These are phyloP conservation scores for Tupaia chinensis DNA, from an alignment of 2,113 vertebrate genomes.

Conservation along the genomic window DNA sequence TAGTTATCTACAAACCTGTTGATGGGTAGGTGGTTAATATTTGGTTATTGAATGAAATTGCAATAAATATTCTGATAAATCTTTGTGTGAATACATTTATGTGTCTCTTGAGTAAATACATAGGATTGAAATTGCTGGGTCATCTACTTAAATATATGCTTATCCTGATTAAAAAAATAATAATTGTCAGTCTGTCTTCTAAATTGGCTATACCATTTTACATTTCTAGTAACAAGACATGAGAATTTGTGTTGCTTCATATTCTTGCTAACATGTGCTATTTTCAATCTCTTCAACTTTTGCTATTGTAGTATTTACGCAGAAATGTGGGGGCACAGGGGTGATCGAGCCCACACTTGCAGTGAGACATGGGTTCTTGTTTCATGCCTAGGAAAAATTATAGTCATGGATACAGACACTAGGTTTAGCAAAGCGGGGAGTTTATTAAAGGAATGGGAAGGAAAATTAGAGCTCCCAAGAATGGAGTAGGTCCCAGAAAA, in stretches of 20 bases:
- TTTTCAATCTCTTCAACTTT: constrained; percentile 28
- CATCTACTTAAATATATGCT: not conserved
- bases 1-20: not conserved
- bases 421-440: too few species aligned
- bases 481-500: too few species aligned
- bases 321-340: too few species aligned
- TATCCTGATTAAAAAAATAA: constrained; percentile 41
- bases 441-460: too few species aligned
- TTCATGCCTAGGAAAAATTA: too few species aligned
- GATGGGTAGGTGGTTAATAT: constrained; percentile 2
- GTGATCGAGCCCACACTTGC: too few species aligned
- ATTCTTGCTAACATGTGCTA: not conserved
- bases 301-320: not conserved
- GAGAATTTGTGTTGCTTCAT: not conserved
- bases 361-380: too few species aligned
- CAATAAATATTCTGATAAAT: not conserved
- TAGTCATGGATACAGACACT: too few species aligned
- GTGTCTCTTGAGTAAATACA: constrained; percentile 39
- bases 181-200: constrained; percentile 32
- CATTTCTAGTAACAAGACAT: not conserved
- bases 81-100: not conserved
- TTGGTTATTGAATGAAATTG: constrained; percentile 35
- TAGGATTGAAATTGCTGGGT: not conserved
- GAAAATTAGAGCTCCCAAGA: too few species aligned
- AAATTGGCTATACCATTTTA: not conserved